phyloP scores from a whole-genome alignment of 2,888 invertebrate species.

The Kryphioiulus occultus region DNA sequence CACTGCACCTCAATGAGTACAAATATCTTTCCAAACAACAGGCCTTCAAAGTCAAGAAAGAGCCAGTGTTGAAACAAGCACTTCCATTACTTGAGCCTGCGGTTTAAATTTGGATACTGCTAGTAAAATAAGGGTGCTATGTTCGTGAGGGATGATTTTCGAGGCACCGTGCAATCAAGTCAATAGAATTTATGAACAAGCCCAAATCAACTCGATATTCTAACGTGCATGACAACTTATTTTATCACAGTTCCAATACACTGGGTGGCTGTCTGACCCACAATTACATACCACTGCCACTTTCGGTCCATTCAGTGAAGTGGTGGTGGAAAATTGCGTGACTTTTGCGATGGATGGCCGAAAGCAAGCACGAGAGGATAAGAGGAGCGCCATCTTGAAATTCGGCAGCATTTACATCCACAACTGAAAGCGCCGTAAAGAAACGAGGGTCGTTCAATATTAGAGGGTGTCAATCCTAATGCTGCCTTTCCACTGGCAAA shows the following conservation, averaged over 20 bases:
- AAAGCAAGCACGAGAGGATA: not conserved
- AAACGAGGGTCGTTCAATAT: not conserved
- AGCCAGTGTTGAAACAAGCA: too few species aligned
- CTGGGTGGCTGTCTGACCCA: not conserved
- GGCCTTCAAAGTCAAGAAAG: too few species aligned
- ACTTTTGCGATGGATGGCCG: not conserved
- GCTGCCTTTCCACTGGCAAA: too few species aligned
- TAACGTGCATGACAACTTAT: not conserved
- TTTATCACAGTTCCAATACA: not conserved
- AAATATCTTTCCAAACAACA: too few species aligned
- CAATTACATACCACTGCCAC: conserved; percentile 2
- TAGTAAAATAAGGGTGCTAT: too few species aligned
- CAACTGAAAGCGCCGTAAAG: not conserved
- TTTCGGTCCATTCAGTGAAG: not conserved
- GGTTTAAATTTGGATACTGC: too few species aligned
- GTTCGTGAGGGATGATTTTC: not conserved
- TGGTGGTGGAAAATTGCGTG: not conserved
- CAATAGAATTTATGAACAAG: not conserved
- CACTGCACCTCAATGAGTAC: too few species aligned
- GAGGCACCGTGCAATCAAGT: not conserved
- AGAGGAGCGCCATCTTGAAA: not conserved
- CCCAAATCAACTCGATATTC: not conserved
- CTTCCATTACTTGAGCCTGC: too few species aligned
- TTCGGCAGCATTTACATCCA: not conserved
- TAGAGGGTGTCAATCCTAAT: too few species aligned